A percentile compares a stretch with the other conserved stretches of the same genome.
phyloP scores from a whole-genome alignment of 2,888 invertebrate genomes.

The Thymelicus sylvestris region DNA sequence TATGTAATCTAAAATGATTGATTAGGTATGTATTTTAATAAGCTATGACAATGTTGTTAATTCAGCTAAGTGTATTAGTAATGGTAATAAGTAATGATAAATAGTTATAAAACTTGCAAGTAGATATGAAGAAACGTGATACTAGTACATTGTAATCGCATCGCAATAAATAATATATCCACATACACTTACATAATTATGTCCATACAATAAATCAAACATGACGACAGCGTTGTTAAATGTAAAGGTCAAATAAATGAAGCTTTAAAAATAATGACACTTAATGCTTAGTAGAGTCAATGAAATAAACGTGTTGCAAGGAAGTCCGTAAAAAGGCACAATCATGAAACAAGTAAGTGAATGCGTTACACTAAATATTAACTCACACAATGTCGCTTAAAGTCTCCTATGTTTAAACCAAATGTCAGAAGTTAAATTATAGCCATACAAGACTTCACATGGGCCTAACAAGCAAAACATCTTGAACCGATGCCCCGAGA shows the following conservation, averaged over 20 bases:
- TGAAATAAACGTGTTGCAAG: neutral
- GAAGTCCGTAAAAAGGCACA: too few species aligned
- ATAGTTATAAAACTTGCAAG: neutral
- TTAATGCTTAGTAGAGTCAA: neutral
- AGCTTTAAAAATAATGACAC: neutral
- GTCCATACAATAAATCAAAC: conserved; percentile 11
- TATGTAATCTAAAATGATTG: too few species aligned
- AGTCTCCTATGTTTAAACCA: neutral
- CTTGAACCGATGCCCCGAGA: conserved; percentile 37
- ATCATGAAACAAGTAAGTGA: too few species aligned
- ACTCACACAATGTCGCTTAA: neutral
- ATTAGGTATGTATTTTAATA: too few species aligned
- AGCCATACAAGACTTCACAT: conserved; percentile 29
- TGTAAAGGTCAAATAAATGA: conserved; percentile 17
- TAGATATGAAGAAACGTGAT: conserved; percentile 22
- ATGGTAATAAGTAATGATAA: neutral
- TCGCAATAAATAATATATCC: neutral
- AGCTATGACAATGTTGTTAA: neutral
- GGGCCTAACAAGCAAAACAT: conserved; percentile 27
- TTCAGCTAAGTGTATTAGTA: neutral
- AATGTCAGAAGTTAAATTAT: conserved; percentile 33
- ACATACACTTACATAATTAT: conserved; percentile 5
- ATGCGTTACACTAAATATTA: too few species aligned
- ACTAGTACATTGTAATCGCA: neutral
- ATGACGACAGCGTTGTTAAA: neutral